Base-by-base conservation (phyloP, 2,797 vertebrate species). In the Sebastes matsubarae region DNA sequence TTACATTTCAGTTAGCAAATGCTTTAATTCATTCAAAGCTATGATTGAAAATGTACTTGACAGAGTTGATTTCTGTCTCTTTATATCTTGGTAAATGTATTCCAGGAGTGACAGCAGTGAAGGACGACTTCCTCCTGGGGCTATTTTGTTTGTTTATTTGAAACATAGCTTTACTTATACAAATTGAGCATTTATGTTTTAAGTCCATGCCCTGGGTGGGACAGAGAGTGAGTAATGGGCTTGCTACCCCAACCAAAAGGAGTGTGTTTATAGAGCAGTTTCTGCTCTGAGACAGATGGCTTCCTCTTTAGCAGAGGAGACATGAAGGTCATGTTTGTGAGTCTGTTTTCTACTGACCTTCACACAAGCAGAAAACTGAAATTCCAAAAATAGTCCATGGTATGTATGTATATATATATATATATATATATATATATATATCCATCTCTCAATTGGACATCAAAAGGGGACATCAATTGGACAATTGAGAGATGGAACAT, bases 221-320 rank as follows among this genome's bases (percentile, higher is more conserved):
- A 76, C 59, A 50, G 22, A 70, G 24, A 38, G 27, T 82, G 87
- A 89, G 84, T 80, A 86, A 89, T 65, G 68, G 71, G 50, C 69
- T 73, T 72, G 27, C 64, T 52, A 71, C 50, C 55, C 60, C 10
- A 6, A 82, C 83, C 79, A 72, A 89, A 85, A 86, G 77, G 30
- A 80, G 70, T 63, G 52, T 68, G 80, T 88, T 90, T 86, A 83
- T 64, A 77, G 67, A 82, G 65, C 72, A 55, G 78, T 58, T 85
- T 87, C 83, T 71, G 76, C 80, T 72, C 75, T 4, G 46, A 82
- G 75, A 85, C 85, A 87, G 80, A 92, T 84, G 83, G 84, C 79
- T 88, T 90, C 88, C 79, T 85, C 72, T 72, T 77, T 25, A 70
- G 77, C 79, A 88, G 84, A 92, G 84, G 91, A 91, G 79, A 88